Evolutionary conservation across 2,797 vertebrate species (phyloP).

Genomic region (Helostoma temminkii): DNA sequence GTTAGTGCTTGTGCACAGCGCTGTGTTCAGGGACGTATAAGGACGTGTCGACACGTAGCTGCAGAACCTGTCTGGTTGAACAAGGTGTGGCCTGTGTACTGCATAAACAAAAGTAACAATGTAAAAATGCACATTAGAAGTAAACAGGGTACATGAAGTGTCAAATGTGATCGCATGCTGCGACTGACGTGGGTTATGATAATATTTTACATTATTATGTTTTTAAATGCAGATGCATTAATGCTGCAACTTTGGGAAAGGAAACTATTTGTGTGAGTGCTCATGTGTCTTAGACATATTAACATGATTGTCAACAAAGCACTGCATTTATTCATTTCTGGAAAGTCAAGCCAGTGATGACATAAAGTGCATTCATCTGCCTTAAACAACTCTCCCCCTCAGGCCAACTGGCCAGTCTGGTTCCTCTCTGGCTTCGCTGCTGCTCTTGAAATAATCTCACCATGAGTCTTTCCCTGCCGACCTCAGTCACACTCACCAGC

Average conservation of each 20-base stretch:
- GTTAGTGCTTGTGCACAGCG: background rate
- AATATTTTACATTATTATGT: too few relatives aligned
- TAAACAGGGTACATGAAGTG: too few relatives aligned
- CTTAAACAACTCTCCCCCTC: conserved; percentile 30
- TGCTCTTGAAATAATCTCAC: conserved; percentile 36
- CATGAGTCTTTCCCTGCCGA: conserved; percentile 17
- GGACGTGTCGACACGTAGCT: conserved; percentile 11
- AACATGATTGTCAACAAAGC: background rate
- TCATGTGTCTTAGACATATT: background rate
- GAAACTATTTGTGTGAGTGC: too few relatives aligned
- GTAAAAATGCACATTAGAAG: too few relatives aligned
- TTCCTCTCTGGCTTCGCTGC: conserved; percentile 26
- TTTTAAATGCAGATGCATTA: too few relatives aligned
- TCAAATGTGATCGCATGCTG: too few relatives aligned
- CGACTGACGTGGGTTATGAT: too few relatives aligned
- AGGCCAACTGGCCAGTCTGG: conserved; percentile 31
- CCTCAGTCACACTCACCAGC: conserved; percentile 14
- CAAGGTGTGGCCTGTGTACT: conserved; percentile 24
- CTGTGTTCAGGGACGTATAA: background rate
- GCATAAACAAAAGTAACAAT: too few relatives aligned
- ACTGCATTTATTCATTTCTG: conserved; percentile 1
- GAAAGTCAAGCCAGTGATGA: conserved; percentile 6
- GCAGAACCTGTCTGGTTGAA: conserved; percentile 46
- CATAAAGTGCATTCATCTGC: background rate
- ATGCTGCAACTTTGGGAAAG: too few relatives aligned